Evolutionary conservation across 2,113 vertebrate genomes (phyloP).

Genomic region (Hipposideros armiger): DNA sequence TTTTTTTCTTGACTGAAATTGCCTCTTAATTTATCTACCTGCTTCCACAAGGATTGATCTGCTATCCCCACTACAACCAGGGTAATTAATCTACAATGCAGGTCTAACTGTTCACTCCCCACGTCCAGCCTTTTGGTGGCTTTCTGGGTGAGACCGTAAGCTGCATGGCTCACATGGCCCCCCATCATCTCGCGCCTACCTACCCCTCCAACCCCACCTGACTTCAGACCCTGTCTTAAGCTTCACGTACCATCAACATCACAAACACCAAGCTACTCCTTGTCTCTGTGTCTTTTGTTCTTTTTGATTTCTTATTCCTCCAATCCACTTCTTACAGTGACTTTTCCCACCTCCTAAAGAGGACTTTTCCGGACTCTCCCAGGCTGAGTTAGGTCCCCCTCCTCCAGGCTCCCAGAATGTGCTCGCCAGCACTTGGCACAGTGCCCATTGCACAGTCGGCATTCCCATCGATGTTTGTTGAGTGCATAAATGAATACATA

Average conservation of each 20-base stretch:
- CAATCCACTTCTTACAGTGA: neutral
- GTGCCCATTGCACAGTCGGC: fast-evolving
- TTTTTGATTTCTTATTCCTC: neutral
- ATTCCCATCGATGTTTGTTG: neutral
- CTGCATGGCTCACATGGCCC: fast-evolving
- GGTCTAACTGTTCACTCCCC: neutral
- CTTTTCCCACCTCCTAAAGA: neutral
- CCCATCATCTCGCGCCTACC: fast-evolving
- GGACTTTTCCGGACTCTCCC: neutral
- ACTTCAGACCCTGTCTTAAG: neutral
- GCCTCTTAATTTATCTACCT: neutral
- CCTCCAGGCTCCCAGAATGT: neutral
- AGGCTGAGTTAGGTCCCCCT: neutral
- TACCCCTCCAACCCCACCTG: neutral
- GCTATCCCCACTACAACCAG: neutral
- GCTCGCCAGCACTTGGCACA: neutral
- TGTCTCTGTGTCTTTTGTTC: neutral
- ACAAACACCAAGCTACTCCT: neutral
- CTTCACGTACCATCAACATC: neutral
- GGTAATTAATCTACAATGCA: neutral
- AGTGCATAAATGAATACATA: neutral
- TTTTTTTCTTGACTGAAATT: neutral
- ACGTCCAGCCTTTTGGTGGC: neutral
- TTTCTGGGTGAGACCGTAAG: neutral
- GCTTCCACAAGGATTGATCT: neutral